These are phyloP conservation scores for Melanotaenia parkinsoni DNA, from an alignment of 2,797 vertebrate species.

Conservation along the genomic window DNA sequence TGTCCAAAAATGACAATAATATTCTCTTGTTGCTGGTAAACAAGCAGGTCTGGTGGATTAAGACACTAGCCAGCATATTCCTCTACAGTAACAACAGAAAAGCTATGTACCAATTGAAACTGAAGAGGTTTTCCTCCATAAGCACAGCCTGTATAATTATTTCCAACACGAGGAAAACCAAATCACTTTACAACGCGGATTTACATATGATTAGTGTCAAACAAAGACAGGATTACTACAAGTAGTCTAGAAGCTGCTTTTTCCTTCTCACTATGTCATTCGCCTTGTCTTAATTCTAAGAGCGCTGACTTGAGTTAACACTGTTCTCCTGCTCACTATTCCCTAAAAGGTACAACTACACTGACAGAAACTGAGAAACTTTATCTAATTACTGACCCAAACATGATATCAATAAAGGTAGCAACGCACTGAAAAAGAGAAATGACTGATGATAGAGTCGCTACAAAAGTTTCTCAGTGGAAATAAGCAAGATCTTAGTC, in stretches of 20 bases:
- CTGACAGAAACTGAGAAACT: constrained; percentile 36
- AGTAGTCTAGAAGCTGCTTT: constrained; percentile 70
- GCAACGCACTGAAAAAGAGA: constrained; percentile 14
- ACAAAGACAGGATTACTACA: constrained; percentile 80
- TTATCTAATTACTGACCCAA: constrained; percentile 15
- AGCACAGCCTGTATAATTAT: constrained; percentile 81
- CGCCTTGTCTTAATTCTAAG: constrained; percentile 73
- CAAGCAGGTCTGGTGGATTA: constrained; percentile 76
- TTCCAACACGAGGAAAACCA: constrained; percentile 81
- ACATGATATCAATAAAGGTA: constrained; percentile 39
- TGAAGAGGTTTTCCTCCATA: constrained; percentile 76
- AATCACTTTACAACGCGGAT: constrained; percentile 84
- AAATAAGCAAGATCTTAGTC: background rate
- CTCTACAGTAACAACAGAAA: constrained; percentile 72
- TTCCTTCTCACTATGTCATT: constrained; percentile 55
- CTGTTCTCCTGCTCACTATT: constrained; percentile 40
- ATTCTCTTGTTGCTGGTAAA: constrained; percentile 76
- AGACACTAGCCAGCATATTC: constrained; percentile 63
- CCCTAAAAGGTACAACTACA: constrained; percentile 41
- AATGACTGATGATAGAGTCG: background rate
- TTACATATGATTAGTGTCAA: constrained; percentile 83
- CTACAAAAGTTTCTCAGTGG: background rate
- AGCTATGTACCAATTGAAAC: constrained; percentile 73
- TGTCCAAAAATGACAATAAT: constrained; percentile 72
- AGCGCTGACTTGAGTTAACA: constrained; percentile 73